Conservation (phyloP, 2,888 invertebrate genomes). For the Andrena praecox region DNA sequence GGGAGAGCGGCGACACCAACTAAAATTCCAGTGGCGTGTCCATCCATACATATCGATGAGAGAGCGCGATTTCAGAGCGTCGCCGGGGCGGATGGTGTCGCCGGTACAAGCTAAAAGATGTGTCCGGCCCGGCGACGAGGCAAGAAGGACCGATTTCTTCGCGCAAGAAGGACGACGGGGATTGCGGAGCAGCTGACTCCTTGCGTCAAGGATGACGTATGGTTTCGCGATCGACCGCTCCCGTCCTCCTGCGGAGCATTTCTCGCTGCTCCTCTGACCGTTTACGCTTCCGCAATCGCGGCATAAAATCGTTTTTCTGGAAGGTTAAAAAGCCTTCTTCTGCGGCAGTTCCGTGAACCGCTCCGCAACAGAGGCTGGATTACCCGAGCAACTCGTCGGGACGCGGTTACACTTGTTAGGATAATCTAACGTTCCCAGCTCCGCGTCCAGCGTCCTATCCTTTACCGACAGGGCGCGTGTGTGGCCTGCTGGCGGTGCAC, state of each 20-base stretch:
- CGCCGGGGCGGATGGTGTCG: constrained; percentile 71
- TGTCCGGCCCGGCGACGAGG: constrained; percentile 68
- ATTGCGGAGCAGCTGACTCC: constrained; percentile 76
- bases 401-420: too few relatives aligned
- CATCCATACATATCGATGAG: constrained; percentile 83
- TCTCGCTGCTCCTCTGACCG: constrained; percentile 6
- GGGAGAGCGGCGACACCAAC: constrained; percentile 76
- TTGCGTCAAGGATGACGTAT: constrained; percentile 81
- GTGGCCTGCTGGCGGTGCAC: not conserved
- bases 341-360: not conserved
- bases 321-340: not conserved
- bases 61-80: constrained; percentile 60
- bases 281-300: constrained; percentile 42
- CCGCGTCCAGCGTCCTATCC: not conserved
- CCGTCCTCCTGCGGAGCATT: constrained; percentile 23
- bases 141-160: constrained; percentile 78
- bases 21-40: constrained; percentile 82
- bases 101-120: constrained; percentile 78
- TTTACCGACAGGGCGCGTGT: not conserved
- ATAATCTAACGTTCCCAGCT: not conserved
- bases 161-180: constrained; percentile 78
- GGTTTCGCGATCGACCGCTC: constrained; percentile 62
- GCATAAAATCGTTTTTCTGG: constrained; percentile 21
- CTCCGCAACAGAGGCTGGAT: too few relatives aligned
- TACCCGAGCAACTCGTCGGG: too few relatives aligned